Conservation (phyloP, 2,888 invertebrate genomes). For the Pasiphila rectangulata region DNA sequence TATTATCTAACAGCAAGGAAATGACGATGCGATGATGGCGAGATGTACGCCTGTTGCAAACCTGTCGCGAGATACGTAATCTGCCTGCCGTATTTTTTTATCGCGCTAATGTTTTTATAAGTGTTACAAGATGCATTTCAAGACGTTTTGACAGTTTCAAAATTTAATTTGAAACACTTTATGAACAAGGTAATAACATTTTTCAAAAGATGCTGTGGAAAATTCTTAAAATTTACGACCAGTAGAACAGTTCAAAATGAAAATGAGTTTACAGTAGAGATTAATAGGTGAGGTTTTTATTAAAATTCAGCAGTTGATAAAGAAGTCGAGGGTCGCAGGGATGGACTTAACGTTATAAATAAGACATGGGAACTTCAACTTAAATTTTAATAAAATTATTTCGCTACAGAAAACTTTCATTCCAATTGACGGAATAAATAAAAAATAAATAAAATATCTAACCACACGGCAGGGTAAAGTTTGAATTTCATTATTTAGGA, state of each 20-base stretch:
- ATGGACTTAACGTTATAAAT: slow-evolving; percentile 28
- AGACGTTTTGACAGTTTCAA: neutral
- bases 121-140: too few species aligned
- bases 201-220: neutral
- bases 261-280: slow-evolving; percentile 61
- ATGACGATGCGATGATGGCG: too few species aligned
- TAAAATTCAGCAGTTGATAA: slow-evolving; percentile 59
- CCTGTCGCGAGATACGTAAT: too few species aligned
- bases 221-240: slow-evolving; percentile 29
- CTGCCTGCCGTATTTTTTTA: too few species aligned
- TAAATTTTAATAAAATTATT: too few species aligned
- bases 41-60: too few species aligned
- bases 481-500: too few species aligned
- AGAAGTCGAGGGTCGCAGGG: slow-evolving; percentile 56
- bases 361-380: too few species aligned
- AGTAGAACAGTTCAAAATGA: slow-evolving; percentile 42
- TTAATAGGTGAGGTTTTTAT: slow-evolving; percentile 69
- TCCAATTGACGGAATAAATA: neutral
- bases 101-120: too few species aligned
- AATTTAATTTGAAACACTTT: neutral
- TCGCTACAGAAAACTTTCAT: neutral
- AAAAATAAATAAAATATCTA: too few species aligned
- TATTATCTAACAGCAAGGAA: too few species aligned
- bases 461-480: too few species aligned
- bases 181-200: neutral